Evolutionary conservation across 1,140 invertebrate genomes (phyloP).

Genomic region (Aphidius ervi): DNA sequence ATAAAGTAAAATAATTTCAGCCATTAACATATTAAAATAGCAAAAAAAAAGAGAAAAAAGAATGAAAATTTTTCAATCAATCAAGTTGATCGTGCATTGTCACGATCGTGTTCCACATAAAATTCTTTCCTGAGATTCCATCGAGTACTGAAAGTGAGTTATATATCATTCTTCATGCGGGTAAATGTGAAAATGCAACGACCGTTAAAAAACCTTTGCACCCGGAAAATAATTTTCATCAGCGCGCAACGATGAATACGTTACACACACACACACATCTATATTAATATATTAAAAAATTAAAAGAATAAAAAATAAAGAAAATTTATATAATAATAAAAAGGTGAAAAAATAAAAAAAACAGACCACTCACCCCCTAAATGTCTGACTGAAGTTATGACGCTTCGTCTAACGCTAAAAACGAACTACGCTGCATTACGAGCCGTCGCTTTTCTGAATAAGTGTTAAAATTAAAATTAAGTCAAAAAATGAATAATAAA

Average conservation of each 20-base stretch:
- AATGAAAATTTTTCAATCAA: constrained; percentile 13
- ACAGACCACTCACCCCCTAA: not conserved
- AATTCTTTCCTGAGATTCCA: constrained; percentile 23
- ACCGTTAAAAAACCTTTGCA: constrained; percentile 10
- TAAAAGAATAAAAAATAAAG: not conserved
- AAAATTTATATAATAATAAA: constrained; percentile 12
- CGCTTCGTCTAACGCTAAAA: constrained; percentile 19
- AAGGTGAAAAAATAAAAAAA: not conserved
- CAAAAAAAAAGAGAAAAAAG: not conserved
- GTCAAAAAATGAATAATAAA: not conserved
- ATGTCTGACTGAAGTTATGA: constrained; percentile 17
- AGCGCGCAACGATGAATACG: constrained; percentile 1
- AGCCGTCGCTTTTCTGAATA: constrained; percentile 9
- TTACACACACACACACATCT: too few relatives aligned
- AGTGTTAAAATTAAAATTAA: constrained; percentile 10
- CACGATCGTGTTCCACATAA: constrained; percentile 9
- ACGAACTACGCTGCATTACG: constrained; percentile 16
- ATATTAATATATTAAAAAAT: too few relatives aligned
- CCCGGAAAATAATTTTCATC: constrained; percentile 19
- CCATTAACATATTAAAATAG: too few relatives aligned
- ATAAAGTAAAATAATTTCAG: too few relatives aligned
- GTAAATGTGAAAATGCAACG: not conserved
- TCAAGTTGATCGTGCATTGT: constrained; percentile 13
- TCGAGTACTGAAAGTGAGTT: too few relatives aligned
- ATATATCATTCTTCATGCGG: too few relatives aligned